A percentile compares a stretch with the other conserved stretches of the same genome.
Conservation (phyloP, 2,113 vertebrate genomes). For the Callithrix jacchus region DNA sequence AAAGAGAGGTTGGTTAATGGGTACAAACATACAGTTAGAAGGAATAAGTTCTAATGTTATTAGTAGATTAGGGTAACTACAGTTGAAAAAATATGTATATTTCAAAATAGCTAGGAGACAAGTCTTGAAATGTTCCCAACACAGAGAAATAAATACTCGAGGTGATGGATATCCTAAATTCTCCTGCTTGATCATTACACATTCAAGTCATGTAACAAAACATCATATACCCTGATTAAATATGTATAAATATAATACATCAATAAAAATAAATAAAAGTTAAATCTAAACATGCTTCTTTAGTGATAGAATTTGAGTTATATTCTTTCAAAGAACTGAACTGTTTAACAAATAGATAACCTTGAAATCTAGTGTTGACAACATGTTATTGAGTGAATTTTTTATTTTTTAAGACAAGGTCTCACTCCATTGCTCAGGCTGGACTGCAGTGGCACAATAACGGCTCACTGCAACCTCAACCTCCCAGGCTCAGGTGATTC, state of each 20-base stretch:
- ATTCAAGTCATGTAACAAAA: neutral
- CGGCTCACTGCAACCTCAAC: no score
- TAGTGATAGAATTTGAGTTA: neutral
- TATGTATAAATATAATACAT: neutral
- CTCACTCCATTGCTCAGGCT: no score
- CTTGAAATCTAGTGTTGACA: neutral
- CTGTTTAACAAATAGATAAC: neutral
- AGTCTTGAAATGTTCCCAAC: neutral
- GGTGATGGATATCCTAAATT: neutral
- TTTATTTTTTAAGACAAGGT: no score
- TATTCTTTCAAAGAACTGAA: neutral
- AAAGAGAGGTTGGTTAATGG: neutral
- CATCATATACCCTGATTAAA: neutral
- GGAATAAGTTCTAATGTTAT: neutral
- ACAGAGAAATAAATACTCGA: neutral
- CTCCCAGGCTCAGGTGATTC: no score
- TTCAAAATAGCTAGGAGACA: neutral
- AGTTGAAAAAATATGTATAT: neutral
- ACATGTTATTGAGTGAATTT: neutral
- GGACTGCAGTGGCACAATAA: no score
- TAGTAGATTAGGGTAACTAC: neutral
- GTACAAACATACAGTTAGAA: neutral
- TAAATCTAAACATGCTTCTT: neutral
- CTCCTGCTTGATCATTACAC: neutral
- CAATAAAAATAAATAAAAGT: neutral